Conservation (phyloP, 1,140 invertebrate species). For the Tribolium castaneum region DNA sequence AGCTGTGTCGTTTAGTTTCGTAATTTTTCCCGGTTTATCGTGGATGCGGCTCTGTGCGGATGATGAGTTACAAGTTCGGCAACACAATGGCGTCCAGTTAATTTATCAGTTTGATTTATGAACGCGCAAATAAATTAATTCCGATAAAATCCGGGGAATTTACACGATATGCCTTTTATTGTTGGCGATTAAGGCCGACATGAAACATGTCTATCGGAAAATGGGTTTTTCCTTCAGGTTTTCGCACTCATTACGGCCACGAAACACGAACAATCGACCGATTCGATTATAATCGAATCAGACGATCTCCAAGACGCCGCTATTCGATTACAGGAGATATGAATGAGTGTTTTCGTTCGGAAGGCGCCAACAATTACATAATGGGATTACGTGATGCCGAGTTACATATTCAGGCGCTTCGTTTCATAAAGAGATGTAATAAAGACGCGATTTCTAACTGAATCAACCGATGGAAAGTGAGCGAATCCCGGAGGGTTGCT, state of each 20-base stretch:
- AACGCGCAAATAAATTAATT: constrained; percentile 24
- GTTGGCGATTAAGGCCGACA: constrained; percentile 29
- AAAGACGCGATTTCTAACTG: no score
- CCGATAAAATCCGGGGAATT: constrained; percentile 29
- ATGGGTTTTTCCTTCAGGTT: constrained; percentile 19
- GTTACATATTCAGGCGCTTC: background rate
- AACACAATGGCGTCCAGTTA: constrained; percentile 29
- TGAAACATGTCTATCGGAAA: constrained; percentile 34
- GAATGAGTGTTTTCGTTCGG: background rate
- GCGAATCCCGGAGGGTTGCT: no score
- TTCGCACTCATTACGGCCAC: constrained; percentile 5
- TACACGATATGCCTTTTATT: constrained; percentile 35
- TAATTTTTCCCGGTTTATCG: constrained; percentile 23
- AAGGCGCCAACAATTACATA: constrained; percentile 19
- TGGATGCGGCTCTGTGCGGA: constrained; percentile 13
- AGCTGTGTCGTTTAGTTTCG: constrained; percentile 29
- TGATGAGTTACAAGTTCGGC: constrained; percentile 34
- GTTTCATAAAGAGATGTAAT: no score
- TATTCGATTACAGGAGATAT: constrained; percentile 4
- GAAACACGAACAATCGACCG: constrained; percentile 16
- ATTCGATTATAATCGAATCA: constrained; percentile 1
- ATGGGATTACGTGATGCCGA: constrained; percentile 2
- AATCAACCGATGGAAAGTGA: no score
- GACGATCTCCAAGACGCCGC: background rate
- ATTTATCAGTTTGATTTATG: constrained; percentile 36